phyloP scores from a whole-genome alignment of 2,113 vertebrate genomes.

The Willisornis vidua region DNA sequence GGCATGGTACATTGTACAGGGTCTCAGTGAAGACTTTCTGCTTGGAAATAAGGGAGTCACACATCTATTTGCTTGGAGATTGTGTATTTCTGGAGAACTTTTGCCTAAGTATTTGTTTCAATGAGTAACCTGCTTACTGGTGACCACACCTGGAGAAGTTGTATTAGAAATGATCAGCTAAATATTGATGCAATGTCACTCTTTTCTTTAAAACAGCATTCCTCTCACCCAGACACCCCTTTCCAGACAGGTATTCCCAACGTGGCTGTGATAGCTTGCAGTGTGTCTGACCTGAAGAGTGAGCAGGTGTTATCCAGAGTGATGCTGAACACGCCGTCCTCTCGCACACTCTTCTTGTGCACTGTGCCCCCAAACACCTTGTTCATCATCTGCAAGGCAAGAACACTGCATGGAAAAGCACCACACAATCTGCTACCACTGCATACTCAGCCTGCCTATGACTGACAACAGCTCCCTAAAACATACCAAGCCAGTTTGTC shows the following conservation, averaged over 20 bases:
- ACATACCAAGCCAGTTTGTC: background rate
- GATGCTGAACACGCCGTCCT: constrained; percentile 95
- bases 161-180: background rate
- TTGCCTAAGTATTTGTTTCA: background rate
- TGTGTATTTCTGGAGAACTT: background rate
- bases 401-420: background rate
- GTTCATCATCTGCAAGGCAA: constrained; percentile 93
- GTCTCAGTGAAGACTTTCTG: accelerated
- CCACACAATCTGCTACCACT: background rate
- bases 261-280: accelerated
- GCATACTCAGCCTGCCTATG: background rate
- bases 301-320: constrained; percentile 94
- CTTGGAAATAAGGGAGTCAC: background rate
- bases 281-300: constrained; percentile 84
- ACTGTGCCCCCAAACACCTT: constrained; percentile 98
- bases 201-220: background rate
- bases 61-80: background rate
- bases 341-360: constrained; percentile 93
- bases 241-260: background rate
- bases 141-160: background rate
- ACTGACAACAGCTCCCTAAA: background rate
- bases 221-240: background rate
- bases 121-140: background rate
- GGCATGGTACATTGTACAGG: too few relatives aligned
- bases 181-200: background rate